phyloP scores from a whole-genome alignment of 1,140 invertebrate genomes.

The Euwallacea similis region DNA sequence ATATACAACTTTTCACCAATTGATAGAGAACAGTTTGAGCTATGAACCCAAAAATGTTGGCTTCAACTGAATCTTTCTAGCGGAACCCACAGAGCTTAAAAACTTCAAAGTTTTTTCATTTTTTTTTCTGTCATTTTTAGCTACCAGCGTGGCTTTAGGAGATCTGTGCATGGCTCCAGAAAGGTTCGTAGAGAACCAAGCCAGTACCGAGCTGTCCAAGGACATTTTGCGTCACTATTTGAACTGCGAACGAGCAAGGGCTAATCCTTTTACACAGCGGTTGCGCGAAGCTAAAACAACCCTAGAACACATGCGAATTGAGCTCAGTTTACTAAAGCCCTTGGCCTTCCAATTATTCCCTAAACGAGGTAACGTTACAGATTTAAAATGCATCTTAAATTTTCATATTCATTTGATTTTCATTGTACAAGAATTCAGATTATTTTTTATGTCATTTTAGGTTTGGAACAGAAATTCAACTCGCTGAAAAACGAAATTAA shows the following conservation, averaged over 20 bases:
- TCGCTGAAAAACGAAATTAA: conserved; percentile 73
- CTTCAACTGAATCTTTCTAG: too few species aligned
- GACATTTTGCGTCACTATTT: conserved; percentile 80
- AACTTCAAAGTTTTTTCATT: not conserved
- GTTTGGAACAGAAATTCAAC: conserved; percentile 68
- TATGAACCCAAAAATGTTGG: too few species aligned
- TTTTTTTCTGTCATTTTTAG: conserved; percentile 57
- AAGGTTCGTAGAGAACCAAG: conserved; percentile 51
- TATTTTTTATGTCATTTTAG: conserved; percentile 40
- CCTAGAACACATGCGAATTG: conserved; percentile 68
- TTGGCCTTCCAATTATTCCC: conserved; percentile 65
- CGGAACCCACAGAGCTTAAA: too few species aligned
- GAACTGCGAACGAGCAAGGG: conserved; percentile 74
- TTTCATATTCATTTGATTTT: too few species aligned
- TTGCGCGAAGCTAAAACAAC: conserved; percentile 74
- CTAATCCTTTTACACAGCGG: conserved; percentile 77
- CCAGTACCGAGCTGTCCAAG: conserved; percentile 53
- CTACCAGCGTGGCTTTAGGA: conserved; percentile 76
- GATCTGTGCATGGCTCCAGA: conserved; percentile 77
- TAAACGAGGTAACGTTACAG: conserved; percentile 45
- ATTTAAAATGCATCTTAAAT: not conserved
- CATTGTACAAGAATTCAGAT: not conserved
- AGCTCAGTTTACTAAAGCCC: conserved; percentile 62
- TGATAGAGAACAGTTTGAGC: too few species aligned
- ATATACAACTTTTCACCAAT: too few species aligned